phyloP scores from a whole-genome alignment of 2,888 invertebrate species.

The Liopterus haemorrhoidalis region DNA sequence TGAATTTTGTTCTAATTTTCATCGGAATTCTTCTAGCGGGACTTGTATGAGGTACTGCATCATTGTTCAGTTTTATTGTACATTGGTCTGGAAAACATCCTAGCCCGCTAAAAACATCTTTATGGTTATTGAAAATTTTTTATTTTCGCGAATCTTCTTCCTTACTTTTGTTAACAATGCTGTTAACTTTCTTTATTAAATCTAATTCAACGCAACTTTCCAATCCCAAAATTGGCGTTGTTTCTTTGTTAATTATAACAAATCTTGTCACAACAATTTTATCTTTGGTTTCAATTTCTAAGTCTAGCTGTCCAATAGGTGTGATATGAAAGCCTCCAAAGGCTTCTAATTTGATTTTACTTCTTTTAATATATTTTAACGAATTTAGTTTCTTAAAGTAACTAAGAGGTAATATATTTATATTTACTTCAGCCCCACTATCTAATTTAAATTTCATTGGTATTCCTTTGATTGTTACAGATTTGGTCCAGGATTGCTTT shows the following conservation, averaged over 20 bases:
- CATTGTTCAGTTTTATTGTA: constrained; percentile 7
- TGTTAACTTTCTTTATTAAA: background rate
- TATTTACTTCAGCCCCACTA: background rate
- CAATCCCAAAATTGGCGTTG: background rate
- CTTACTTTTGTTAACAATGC: background rate
- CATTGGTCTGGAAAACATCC: constrained; percentile 10
- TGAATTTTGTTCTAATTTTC: background rate
- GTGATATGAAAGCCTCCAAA: background rate
- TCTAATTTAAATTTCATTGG: too few relatives aligned
- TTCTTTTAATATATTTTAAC: background rate
- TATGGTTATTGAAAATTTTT: constrained; percentile 7
- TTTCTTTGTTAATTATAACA: background rate
- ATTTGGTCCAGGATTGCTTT: too few relatives aligned
- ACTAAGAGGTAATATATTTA: background rate
- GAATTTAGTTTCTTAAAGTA: background rate
- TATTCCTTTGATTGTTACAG: too few relatives aligned
- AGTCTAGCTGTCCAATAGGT: background rate
- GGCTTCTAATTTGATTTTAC: background rate
- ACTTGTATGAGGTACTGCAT: constrained; percentile 1
- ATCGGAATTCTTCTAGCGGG: constrained; percentile 5
- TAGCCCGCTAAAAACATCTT: constrained; percentile 10
- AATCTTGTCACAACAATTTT: background rate
- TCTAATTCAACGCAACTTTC: background rate
- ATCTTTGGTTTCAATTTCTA: background rate
- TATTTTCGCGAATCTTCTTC: background rate